Base-by-base conservation (phyloP, 2,888 invertebrate species). In the Mythimna loreyi region DNA sequence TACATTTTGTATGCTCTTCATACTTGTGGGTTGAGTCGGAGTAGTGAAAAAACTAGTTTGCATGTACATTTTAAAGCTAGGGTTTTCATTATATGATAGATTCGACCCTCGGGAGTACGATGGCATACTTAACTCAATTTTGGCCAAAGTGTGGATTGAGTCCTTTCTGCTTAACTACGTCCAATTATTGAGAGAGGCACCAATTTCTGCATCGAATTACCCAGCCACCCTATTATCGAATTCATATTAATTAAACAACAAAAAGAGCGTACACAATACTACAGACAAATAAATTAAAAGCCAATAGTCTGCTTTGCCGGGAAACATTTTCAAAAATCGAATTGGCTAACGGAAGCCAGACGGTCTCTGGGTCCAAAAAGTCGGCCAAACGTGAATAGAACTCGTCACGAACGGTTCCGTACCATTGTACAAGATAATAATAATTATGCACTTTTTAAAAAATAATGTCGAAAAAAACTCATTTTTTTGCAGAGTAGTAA, bases 261-360 rank as follows among this genome's bases (percentile, higher is more conserved):
- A 89, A 83, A 84, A 82, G 80, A 85, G 82, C 82, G 69, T 83
- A 64, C 58, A 53, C 86, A 83, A 85, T 84, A 83, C 89, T 78
- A 83, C 89, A 91, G 90, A 90, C 90, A 91, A 91, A 93, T 93
- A 92, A 93, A 94, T 94, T 92, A 90, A 91, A 89, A 89, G 83
- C 87, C 89, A 91, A 92, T 91, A 90, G 89, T 89, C 83, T 84
- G 86, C 82, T 83, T 81, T 84, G 78, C 81, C 78, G 79, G 86
- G 78, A 85, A 88, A 81, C 85, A 85, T 90, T 91, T 86, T 85
- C 85, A 87, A 91, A 91, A 92, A 91, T 91, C 90, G 85, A 87
- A 86, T 81, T 75, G 84, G 59, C 72, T 60, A 72, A 80, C 80
- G 60, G 76, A 80, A 83, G 84, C 83, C 85, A 85, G 87, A 89